phyloP scores from a whole-genome alignment of 2,113 vertebrate genomes.

The Stigmatopora nigra region DNA sequence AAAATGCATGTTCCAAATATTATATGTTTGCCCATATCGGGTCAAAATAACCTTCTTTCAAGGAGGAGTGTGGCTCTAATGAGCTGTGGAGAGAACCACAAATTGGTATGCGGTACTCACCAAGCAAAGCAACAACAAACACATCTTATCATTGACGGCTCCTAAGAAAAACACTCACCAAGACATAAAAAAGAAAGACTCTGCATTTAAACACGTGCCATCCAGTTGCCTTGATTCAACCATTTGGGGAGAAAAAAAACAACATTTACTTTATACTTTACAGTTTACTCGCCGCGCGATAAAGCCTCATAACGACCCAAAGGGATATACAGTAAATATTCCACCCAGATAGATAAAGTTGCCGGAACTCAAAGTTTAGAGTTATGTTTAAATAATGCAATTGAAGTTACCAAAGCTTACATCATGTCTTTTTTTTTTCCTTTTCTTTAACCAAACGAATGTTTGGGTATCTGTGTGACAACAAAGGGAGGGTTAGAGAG shows the following conservation, averaged over 20 bases:
- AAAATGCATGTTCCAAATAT: too few relatives aligned
- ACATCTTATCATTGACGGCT: neutral
- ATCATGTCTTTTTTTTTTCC: constrained; percentile 39
- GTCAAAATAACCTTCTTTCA: neutral
- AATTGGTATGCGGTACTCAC: neutral
- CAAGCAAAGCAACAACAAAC: neutral
- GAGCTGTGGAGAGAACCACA: neutral
- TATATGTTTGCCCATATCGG: too few relatives aligned
- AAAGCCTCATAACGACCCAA: too few relatives aligned
- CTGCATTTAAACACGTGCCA: neutral
- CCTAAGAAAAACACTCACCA: neutral
- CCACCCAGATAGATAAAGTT: neutral
- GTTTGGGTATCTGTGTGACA: constrained; percentile 10
- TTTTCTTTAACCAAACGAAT: neutral
- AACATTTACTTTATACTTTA: too few relatives aligned
- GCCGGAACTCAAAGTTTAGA: constrained; percentile 26
- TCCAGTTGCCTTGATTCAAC: too few relatives aligned
- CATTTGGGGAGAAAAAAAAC: too few relatives aligned
- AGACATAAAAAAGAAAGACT: neutral
- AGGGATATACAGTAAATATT: neutral
- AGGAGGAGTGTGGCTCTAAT: neutral
- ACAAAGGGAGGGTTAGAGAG: neutral
- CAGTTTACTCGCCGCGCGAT: too few relatives aligned
- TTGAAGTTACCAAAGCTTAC: constrained; percentile 61
- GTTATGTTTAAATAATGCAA: constrained; percentile 26